These are phyloP conservation scores for Ornithoptera alexandrae DNA, from an alignment of 2,888 invertebrate species.

Conservation along the genomic window DNA sequence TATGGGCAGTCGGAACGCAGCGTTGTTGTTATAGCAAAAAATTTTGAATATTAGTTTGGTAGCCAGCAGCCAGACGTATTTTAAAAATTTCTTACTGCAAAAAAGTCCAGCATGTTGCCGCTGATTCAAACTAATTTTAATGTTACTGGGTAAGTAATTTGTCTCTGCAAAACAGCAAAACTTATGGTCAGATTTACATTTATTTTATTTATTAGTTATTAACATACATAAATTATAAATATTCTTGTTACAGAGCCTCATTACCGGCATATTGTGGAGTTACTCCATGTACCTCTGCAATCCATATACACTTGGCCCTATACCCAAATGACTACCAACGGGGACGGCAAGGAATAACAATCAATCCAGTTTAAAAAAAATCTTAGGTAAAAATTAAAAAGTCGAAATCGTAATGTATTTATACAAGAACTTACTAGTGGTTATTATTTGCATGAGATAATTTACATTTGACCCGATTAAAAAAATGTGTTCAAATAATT, in stretches of 20 bases:
- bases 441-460: constrained; percentile 28
- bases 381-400: constrained; percentile 21
- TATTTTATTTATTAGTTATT: not conserved
- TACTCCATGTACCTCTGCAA: constrained; percentile 93
- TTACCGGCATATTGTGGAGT: constrained; percentile 90
- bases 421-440: constrained; percentile 30
- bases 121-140: no score
- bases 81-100: no score
- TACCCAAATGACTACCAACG: constrained; percentile 54
- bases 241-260: constrained; percentile 85
- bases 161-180: no score
- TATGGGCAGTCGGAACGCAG: no score
- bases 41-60: no score
- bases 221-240: not conserved
- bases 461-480: constrained; percentile 45
- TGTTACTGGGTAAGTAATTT: no score
- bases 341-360: constrained; percentile 53
- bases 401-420: constrained; percentile 2
- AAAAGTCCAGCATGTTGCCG: no score
- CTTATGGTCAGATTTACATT: no score
- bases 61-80: no score
- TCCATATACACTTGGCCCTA: constrained; percentile 85
- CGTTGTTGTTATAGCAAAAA: no score
- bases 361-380: constrained; percentile 25
- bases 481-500: constrained; percentile 34